Evolutionary conservation across 1,140 invertebrate species (phyloP), one percentile per base, ranked within the genome.

Genomic region (Zaprionus davidi): DNA sequence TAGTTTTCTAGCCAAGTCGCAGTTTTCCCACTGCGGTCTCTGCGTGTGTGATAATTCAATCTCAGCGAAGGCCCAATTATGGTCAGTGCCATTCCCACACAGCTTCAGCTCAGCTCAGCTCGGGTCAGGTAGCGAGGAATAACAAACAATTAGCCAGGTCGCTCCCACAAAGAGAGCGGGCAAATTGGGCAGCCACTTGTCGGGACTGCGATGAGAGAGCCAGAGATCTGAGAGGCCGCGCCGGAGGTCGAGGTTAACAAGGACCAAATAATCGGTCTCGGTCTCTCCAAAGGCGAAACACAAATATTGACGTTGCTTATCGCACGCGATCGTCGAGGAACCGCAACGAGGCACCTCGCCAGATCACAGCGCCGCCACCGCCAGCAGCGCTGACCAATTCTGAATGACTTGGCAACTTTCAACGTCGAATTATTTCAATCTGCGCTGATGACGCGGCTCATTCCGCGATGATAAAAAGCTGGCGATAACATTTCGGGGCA

Each of bases 221-320:
- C 4, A 41, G 46, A 51, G 46, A 74, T 74, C 71, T 74, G 51
- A 76, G 28, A 56, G 34, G 53, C 51, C 53, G 60, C 58, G 44
- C 38, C 38, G 62, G 20, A 51, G 55, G 3, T 56, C 46, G 63
- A 41, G 75, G 53, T 65, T 73, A 78, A 78, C 75, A 78, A 78
- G 76, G 71, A 77, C 70, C 69, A 73, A 80, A 86, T 88, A 87
- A 87, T 72, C 69, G 63, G 56, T 63, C 74, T 44, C 36, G 9
- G 22, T 51, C 71, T 60, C 68, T 65, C 68, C 70, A 72, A 75
- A 70, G 77, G 73, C 78, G 67, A 86, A 84, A 90, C 78, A 90
- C 85, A 88, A 88, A 91, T 91, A 91, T 90, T 90, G 87, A 90
- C 82, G 72, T 91, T 91, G 84, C 78, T 86, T 91, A 91, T 91